phyloP scores from a whole-genome alignment of 2,797 vertebrate genomes.

The Dendrocincla fuliginosa region DNA sequence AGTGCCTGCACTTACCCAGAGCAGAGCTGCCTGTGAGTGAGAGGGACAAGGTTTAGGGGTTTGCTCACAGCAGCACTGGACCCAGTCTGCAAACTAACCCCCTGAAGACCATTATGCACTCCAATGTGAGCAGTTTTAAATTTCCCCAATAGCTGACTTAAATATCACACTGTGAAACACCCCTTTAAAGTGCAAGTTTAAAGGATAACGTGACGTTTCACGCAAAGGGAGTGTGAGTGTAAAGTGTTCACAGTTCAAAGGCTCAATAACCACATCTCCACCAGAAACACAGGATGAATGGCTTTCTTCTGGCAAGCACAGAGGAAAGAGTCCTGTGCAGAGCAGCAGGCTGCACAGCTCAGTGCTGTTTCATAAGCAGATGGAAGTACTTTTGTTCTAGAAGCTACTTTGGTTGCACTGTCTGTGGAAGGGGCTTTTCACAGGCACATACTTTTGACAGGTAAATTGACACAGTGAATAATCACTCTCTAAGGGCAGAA shows the following conservation, averaged over 20 bases:
- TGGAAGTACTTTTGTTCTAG: conserved; percentile 33
- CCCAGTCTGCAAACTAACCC: background rate
- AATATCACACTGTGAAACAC: background rate
- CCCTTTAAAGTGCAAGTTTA: background rate
- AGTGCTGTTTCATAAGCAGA: background rate
- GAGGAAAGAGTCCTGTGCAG: background rate
- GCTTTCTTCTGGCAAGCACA: conserved; percentile 2
- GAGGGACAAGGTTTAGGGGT: background rate
- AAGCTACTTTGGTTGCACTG: background rate
- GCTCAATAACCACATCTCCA: conserved; percentile 7
- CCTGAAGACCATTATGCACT: background rate
- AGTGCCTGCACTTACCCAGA: background rate
- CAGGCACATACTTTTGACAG: background rate
- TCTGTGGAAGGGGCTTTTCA: background rate
- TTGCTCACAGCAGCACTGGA: background rate
- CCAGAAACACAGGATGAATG: background rate
- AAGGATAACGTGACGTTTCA: background rate
- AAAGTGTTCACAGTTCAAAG: conserved; percentile 29
- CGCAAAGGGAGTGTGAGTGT: background rate
- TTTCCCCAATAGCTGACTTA: background rate
- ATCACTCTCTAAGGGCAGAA: background rate
- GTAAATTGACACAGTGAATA: conserved; percentile 3
- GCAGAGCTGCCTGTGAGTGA: background rate
- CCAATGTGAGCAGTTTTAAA: background rate
- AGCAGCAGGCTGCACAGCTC: background rate